Base-by-base conservation (phyloP, 2,797 vertebrate species). In the Heterohyrax brucei region DNA sequence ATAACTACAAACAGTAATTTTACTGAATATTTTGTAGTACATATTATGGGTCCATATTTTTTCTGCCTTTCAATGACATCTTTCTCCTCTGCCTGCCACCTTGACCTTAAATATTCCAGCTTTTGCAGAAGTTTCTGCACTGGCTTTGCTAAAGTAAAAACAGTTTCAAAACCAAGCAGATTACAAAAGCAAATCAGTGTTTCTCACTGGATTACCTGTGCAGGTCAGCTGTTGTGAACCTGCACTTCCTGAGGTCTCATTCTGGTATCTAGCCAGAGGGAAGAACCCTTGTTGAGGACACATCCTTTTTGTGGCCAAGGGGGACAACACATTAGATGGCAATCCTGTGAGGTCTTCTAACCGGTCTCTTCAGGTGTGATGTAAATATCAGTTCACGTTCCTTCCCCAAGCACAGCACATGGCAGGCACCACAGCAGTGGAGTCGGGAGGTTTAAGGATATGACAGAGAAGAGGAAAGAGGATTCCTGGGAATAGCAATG, bases 391-490 rank as follows among this genome's bases (percentile, higher is more conserved):
- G 3, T 4, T 59, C 26, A 33, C 50, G 39, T 28, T 33, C 19
- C 64, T 81, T 21, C 9, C 39, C 3, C 30, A 70, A 59, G 53
- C 26, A 8, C 0, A 0, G 33, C 76, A 19, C 16, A 5, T 53
- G 44, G 7, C 22, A 73, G 94, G 33, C 0, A 0, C 1, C 53
- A 0, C 5, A 16, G n/a, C 46, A 24, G 3, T 22, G 14, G 44
- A 72, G 3, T 22, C 46, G 24, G 19, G 22, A 86, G 56, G 3
- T 10, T 22, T 44, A 68, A 8, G 8, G 0, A 3, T 30, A 16
- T 73, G 50, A 46, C 19, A 68, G 10, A 5, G 14, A 33, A 59
- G 33, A 21, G 13, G 4, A 46, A 19, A 62, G 19, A 44, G 77
- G 87, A 9, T 19, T 3, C 5, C 26, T 77, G 46, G 12, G 5